Base-by-base conservation (phyloP, 23 tunicate species). In the Trididemnum miniatum region DNA sequence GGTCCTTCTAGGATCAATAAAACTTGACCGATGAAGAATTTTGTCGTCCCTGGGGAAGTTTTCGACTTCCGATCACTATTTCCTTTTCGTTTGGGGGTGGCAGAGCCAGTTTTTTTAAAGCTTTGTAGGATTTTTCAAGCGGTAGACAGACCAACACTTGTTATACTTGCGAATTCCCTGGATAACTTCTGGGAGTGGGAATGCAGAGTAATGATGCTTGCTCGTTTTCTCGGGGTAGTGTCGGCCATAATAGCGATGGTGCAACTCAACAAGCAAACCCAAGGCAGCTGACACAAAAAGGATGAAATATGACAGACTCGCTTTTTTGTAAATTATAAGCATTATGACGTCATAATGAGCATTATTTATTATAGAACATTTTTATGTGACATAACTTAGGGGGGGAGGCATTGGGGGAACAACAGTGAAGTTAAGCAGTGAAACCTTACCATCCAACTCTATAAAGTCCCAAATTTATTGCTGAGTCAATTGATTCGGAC, bases 141-240 rank as follows among this genome's bases (percentile, higher is more conserved):
- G 7, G 75, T 32, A 4, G 37, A 67, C 75, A 30, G 75, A 33
- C 38, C 32, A 30, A 32, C 15, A 30, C 75, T 38, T 3, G 32
- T 22, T 2, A 31, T 31, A 31, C 38, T n/a, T 31, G 38, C 75
- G 2, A 67, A 30, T 7, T 67, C 75, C 37, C 75, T 31, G 15
- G 37, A 33, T 15, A 9, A 31, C 32, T 67, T 67, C 75, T 31
- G 38, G 37, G n/a, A 31, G 75, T 67, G 38, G 20, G 31, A 4
- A 24, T 67, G 38, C 20, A 67, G 38, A 67, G 75, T 32, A 31
- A 67, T 37, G 5, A 67, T 67, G 20, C 38, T 67, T 67, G 37
- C 25, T 3, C 38, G 75, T 38, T 67, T 67, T 9, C 12, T 31
- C 32, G 75, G 75, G 38, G 75, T 33, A 5, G 67, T 67, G 32